phyloP scores from a whole-genome alignment of 2,113 vertebrate species.

The Raja brachyura region DNA sequence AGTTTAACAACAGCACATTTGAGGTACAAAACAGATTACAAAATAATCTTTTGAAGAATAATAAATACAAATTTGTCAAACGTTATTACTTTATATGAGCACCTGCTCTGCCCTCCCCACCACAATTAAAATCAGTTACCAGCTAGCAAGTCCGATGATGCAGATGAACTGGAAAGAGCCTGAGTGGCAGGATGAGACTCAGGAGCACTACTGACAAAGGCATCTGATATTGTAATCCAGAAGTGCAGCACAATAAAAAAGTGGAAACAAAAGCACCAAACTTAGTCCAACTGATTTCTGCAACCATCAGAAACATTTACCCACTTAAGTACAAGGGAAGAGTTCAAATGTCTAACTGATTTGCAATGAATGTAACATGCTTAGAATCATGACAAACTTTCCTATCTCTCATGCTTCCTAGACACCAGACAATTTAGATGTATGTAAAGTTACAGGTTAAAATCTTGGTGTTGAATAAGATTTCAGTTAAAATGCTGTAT shows the following conservation, averaged over 20 bases:
- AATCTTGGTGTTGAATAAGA: neutral
- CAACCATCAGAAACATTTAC: neutral
- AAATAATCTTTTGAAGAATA: neutral
- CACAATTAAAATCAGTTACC: constrained; percentile 59
- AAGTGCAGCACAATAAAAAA: constrained; percentile 61
- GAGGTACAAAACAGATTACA: neutral
- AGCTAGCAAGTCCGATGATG: constrained; percentile 82
- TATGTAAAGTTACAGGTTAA: neutral
- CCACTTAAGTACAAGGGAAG: neutral
- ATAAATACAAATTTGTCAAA: neutral
- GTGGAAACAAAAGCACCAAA: constrained; percentile 47
- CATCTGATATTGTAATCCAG: constrained; percentile 68
- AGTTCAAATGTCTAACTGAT: neutral
- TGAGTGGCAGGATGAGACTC: constrained; percentile 69
- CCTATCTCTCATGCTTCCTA: neutral
- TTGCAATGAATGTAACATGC: neutral
- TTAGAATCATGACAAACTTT: neutral
- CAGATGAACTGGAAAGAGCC: constrained; percentile 67
- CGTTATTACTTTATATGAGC: no score
- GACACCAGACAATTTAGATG: neutral
- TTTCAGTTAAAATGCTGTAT: neutral
- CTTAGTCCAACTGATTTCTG: neutral
- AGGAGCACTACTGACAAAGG: constrained; percentile 71
- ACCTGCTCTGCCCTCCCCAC: neutral
- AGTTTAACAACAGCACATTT: neutral